phyloP scores from a whole-genome alignment of 1,140 invertebrate species.

The Lethrus apterus region DNA sequence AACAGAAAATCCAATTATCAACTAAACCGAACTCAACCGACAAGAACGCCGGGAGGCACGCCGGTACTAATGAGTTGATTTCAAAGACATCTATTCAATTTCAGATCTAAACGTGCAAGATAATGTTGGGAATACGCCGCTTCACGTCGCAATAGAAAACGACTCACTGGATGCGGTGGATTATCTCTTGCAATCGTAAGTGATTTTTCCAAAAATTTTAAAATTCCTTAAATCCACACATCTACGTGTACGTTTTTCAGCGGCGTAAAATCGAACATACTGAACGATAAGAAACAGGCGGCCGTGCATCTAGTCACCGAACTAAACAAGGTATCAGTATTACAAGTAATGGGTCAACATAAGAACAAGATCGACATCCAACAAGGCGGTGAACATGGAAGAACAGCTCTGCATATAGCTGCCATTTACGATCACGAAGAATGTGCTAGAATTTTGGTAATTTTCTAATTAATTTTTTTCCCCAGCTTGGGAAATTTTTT shows the following conservation, averaged over 20 bases:
- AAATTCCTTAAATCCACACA: background rate
- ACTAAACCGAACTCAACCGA: no score
- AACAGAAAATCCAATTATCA: no score
- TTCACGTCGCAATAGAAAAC: constrained; percentile 72
- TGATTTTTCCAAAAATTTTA: constrained; percentile 23
- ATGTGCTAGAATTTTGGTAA: constrained; percentile 70
- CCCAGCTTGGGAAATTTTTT: background rate
- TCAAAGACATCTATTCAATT: constrained; percentile 27
- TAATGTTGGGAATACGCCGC: constrained; percentile 68
- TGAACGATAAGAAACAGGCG: constrained; percentile 71
- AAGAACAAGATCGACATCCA: constrained; percentile 59
- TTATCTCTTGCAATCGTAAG: constrained; percentile 61
- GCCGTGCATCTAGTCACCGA: constrained; percentile 73
- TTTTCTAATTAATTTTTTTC: constrained; percentile 26
- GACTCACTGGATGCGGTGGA: constrained; percentile 63
- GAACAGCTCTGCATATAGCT: constrained; percentile 72
- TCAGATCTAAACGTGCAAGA: constrained; percentile 70
- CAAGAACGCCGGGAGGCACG: no score
- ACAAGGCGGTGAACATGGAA: constrained; percentile 68
- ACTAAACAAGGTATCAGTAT: constrained; percentile 59
- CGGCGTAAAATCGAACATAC: constrained; percentile 57
- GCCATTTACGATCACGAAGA: constrained; percentile 75
- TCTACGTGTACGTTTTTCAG: constrained; percentile 38
- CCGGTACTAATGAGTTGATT: background rate
- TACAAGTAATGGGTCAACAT: constrained; percentile 61